Evolutionary conservation across 1,140 invertebrate genomes (phyloP).

Genomic region (Oscheius sp.): DNA sequence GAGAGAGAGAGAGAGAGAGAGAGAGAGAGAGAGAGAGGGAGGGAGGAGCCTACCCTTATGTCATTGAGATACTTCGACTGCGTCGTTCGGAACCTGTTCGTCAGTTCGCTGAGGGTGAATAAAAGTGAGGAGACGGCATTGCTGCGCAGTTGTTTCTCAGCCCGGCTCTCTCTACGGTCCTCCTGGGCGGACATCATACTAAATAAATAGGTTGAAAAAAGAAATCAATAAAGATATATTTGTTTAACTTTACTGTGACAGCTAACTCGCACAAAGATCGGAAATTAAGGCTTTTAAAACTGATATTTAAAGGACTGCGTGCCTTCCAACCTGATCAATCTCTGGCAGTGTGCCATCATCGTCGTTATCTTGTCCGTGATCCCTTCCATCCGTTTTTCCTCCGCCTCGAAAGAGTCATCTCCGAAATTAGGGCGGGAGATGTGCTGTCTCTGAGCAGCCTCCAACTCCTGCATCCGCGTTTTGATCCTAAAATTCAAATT

Average conservation of each 20-base stretch:
- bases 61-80: conserved; percentile 62
- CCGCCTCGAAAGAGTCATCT: conserved; percentile 39
- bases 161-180: conserved; percentile 30
- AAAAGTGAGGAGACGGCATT: conserved; percentile 63
- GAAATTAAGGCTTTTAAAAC: not conserved
- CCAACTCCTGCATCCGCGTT: conserved; percentile 30
- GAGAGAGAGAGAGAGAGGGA: not conserved
- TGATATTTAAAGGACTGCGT: no score
- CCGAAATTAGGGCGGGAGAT: conserved; percentile 39
- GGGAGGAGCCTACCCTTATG: not conserved
- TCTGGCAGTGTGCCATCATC: conserved; percentile 40
- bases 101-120: conserved; percentile 63
- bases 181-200: conserved; percentile 42
- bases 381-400: conserved; percentile 32
- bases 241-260: not conserved
- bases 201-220: not conserved
- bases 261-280: not conserved
- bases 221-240: not conserved
- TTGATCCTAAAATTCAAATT: conserved; percentile 26
- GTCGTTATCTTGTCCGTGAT: conserved; percentile 32
- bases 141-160: conserved; percentile 54
- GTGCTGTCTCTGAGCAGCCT: conserved; percentile 29
- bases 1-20: not conserved
- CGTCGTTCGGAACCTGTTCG: conserved; percentile 61
- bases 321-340: conserved; percentile 29